A percentile compares a stretch with the other conserved stretches of the same genome.
Evolutionary conservation across 2,797 vertebrate species (phyloP).

Genomic region (Enteromius unitaeniatus): DNA sequence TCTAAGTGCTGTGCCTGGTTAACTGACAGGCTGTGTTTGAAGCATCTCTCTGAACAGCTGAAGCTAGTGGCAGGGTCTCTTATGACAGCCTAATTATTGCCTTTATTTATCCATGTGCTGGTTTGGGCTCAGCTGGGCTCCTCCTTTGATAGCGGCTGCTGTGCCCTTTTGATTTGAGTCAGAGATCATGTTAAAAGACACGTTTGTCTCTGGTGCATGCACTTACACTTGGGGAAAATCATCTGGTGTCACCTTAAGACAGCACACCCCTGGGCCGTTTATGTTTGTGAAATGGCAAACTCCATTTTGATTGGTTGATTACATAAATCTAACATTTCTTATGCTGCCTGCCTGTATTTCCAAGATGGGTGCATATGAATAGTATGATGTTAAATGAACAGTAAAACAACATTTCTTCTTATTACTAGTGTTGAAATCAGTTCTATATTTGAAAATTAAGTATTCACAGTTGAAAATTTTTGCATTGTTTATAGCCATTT

Average conservation of each 20-base stretch:
- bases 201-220: neutral
- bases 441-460: neutral
- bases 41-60: slow-evolving; percentile 48
- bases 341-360: neutral
- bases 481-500: neutral
- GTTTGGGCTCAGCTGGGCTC: slow-evolving; percentile 47
- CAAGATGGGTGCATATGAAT: neutral
- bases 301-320: slow-evolving; percentile 14
- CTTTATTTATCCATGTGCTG: slow-evolving; percentile 60
- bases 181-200: slow-evolving; percentile 43
- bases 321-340: neutral
- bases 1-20: slow-evolving; percentile 28
- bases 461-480: neutral
- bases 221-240: slow-evolving; percentile 2
- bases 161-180: slow-evolving; percentile 21
- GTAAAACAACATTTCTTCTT: neutral
- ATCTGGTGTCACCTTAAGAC: neutral
- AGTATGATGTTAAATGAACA: neutral
- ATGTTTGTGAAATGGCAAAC: slow-evolving; percentile 2
- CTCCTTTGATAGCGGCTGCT: slow-evolving; percentile 35
- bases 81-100: slow-evolving; percentile 64
- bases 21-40: slow-evolving; percentile 59
- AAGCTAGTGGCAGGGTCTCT: slow-evolving; percentile 39
- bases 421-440: neutral
- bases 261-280: neutral